phyloP scores from a whole-genome alignment of 2,888 invertebrate genomes.

The Buathra laborator region DNA sequence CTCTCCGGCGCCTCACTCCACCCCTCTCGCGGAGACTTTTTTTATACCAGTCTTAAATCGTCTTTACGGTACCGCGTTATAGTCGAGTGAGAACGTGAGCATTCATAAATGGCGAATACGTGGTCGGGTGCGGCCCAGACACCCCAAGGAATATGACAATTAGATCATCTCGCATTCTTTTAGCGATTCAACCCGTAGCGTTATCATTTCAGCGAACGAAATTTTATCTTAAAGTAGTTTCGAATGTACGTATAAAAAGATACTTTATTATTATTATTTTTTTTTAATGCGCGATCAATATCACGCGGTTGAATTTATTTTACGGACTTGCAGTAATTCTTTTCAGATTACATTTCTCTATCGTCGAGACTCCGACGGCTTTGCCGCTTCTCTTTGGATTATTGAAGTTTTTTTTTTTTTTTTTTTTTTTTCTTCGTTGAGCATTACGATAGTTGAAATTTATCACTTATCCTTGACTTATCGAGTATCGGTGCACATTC shows the following conservation, averaged over 20 bases:
- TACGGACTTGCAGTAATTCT: too few relatives aligned
- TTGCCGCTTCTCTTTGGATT: background rate
- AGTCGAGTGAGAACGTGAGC: slow-evolving; percentile 61
- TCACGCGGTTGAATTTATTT: background rate
- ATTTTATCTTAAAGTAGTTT: slow-evolving; percentile 1
- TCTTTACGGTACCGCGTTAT: slow-evolving; percentile 64
- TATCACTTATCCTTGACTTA: background rate
- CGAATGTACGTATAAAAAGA: background rate
- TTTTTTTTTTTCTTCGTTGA: background rate
- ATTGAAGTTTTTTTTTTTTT: background rate
- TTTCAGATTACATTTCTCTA: background rate
- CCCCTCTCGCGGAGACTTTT: slow-evolving; percentile 32
- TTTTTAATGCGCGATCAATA: background rate
- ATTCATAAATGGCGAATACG: slow-evolving; percentile 60
- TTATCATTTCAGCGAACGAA: slow-evolving; percentile 31
- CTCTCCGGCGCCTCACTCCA: background rate
- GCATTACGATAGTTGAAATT: background rate
- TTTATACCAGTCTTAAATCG: slow-evolving; percentile 60
- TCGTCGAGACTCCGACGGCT: background rate
- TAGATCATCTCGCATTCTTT: slow-evolving; percentile 40
- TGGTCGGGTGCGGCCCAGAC: slow-evolving; percentile 14
- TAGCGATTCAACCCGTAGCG: slow-evolving; percentile 25
- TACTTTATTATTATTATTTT: background rate
- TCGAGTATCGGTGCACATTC: background rate
- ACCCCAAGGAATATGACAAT: slow-evolving; percentile 53